Conservation (phyloP, 1,140 invertebrate genomes). For the Lepidurus apus region DNA sequence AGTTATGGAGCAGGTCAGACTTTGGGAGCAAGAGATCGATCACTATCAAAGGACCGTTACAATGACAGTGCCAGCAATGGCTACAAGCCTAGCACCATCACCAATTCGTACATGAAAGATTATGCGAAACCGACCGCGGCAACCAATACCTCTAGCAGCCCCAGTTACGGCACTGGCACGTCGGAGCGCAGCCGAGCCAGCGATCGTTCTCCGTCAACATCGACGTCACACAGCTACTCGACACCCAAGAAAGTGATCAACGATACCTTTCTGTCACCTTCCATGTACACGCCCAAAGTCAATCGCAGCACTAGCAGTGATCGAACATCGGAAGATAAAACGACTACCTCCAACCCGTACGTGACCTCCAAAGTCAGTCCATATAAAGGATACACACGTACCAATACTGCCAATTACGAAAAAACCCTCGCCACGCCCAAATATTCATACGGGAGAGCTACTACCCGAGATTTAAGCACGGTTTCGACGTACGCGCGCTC, state of each 20-base stretch:
- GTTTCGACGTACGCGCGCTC: not conserved
- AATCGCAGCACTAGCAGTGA: constrained; percentile 29
- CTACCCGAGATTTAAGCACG: constrained; percentile 27
- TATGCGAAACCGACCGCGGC: constrained; percentile 10
- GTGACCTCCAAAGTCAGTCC: constrained; percentile 15
- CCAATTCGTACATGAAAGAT: constrained; percentile 10
- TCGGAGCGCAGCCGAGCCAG: constrained; percentile 17
- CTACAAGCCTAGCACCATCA: not conserved
- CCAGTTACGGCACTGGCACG: constrained; percentile 8
- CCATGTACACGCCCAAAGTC: constrained; percentile 7
- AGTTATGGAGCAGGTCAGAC: not conserved
- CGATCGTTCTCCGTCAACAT: constrained; percentile 7
- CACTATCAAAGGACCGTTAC: not conserved
- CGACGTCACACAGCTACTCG: constrained; percentile 3
- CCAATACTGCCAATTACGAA: not conserved
- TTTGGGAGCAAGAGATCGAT: not conserved
- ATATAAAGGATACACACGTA: constrained; percentile 29
- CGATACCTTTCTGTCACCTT: constrained; percentile 30
- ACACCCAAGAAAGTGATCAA: constrained; percentile 24
- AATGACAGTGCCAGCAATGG: constrained; percentile 19
- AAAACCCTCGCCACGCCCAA: constrained; percentile 24
- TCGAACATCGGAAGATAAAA: not conserved
- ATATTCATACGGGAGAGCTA: constrained; percentile 6
- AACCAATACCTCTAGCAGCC: not conserved
- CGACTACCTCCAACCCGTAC: not conserved